phyloP scores from a whole-genome alignment of 2,797 vertebrate species.

The Sarcoramphus papa region DNA sequence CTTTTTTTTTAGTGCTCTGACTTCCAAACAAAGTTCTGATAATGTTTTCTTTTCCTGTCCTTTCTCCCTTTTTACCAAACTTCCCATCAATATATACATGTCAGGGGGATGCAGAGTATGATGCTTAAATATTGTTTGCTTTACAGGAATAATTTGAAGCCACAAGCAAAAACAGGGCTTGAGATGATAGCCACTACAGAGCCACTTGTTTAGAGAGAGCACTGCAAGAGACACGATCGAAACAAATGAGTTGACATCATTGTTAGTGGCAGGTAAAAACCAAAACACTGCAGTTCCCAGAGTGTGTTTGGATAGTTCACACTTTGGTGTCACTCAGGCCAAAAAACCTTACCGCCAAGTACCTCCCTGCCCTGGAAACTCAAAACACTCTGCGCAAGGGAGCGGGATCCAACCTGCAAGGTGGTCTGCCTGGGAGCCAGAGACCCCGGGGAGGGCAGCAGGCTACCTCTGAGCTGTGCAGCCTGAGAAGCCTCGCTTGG shows the following conservation, averaged over 20 bases:
- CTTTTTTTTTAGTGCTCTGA: neutral
- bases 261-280: neutral
- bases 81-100: neutral
- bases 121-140: neutral
- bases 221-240: neutral
- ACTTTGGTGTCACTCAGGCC: neutral
- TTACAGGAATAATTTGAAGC: neutral
- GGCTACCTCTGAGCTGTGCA: neutral
- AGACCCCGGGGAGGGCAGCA: neutral
- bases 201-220: neutral
- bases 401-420: neutral
- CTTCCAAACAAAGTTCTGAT: neutral
- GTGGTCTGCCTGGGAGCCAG: neutral
- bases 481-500: neutral
- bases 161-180: neutral
- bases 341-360: neutral
- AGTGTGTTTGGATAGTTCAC: neutral
- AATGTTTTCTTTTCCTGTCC: neutral
- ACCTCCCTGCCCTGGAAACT: neutral
- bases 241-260: neutral
- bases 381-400: neutral
- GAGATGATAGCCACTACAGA: neutral
- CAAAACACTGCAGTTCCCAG: neutral
- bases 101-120: neutral
- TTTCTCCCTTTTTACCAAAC: neutral